A percentile compares a stretch with the other conserved stretches of the same genome.
Evolutionary conservation across 2,888 invertebrate species (phyloP).

Genomic region (Ophion slaviceki): DNA sequence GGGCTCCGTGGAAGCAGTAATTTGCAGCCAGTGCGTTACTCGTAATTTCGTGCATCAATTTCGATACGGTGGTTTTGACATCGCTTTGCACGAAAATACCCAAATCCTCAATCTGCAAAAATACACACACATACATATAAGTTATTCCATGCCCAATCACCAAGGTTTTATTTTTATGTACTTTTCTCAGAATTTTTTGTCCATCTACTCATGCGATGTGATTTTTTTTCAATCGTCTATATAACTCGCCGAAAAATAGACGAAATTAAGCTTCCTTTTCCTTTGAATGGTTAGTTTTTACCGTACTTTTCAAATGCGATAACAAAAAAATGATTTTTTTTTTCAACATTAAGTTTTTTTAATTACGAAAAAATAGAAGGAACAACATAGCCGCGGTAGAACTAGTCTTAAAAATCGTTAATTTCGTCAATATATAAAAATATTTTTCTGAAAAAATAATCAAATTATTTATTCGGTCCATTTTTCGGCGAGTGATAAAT

Average conservation of each 20-base stretch:
- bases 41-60: constrained; percentile 52
- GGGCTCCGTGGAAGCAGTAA: constrained; percentile 23
- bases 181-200: constrained; percentile 25
- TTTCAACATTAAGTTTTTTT: constrained; percentile 24
- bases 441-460: too few relatives aligned
- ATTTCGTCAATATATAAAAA: too few relatives aligned
- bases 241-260: constrained; percentile 27
- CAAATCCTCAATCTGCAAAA: constrained; percentile 49
- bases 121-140: constrained; percentile 4
- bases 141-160: constrained; percentile 18
- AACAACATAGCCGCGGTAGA: too few relatives aligned
- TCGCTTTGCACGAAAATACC: constrained; percentile 51
- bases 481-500: too few relatives aligned
- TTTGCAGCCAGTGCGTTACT: constrained; percentile 10
- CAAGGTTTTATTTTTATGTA: constrained; percentile 30
- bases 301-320: constrained; percentile 27
- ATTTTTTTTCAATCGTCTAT: constrained; percentile 34
- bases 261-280: constrained; percentile 35
- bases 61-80: constrained; percentile 45
- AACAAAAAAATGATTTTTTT: constrained; percentile 8
- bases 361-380: constrained; percentile 9
- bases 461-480: too few relatives aligned
- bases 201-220: constrained; percentile 20
- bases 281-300: constrained; percentile 26
- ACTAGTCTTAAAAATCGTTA: too few relatives aligned